Evolutionary conservation across 2,888 invertebrate species (phyloP).

Genomic region (Aspidiotus rigidus): DNA sequence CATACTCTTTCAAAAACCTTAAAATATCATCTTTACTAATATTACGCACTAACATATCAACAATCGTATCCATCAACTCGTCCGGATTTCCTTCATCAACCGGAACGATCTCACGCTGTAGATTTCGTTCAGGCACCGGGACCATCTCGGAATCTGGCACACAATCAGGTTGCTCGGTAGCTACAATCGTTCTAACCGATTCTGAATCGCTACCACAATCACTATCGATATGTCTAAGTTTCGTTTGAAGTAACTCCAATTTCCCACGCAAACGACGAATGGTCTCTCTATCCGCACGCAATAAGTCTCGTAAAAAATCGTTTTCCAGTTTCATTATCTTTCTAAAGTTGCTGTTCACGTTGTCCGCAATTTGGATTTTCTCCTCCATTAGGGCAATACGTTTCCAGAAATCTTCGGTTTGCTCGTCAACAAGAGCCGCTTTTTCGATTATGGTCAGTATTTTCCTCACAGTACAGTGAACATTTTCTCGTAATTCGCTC

Average conservation of each 20-base stretch:
- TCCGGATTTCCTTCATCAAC: no score
- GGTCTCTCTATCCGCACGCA: background rate
- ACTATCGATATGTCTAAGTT: background rate
- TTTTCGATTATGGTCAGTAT: background rate
- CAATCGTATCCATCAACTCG: no score
- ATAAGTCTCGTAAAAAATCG: background rate
- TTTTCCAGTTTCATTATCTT: background rate
- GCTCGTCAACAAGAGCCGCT: background rate
- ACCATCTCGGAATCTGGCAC: no score
- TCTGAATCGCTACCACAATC: no score
- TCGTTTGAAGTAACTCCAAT: background rate
- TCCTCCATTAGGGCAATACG: background rate
- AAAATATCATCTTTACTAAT: no score
- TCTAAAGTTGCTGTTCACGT: conserved; percentile 1
- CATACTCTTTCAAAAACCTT: no score
- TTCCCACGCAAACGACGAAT: background rate
- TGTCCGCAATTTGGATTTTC: background rate
- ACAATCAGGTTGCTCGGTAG: no score
- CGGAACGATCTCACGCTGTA: no score
- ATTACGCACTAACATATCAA: no score
- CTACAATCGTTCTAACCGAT: no score
- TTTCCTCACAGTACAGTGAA: background rate
- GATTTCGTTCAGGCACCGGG: no score
- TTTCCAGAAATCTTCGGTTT: background rate
- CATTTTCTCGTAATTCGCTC: background rate